Base-by-base conservation (phyloP, 2,797 vertebrate species). In the Sebastes cheni region DNA sequence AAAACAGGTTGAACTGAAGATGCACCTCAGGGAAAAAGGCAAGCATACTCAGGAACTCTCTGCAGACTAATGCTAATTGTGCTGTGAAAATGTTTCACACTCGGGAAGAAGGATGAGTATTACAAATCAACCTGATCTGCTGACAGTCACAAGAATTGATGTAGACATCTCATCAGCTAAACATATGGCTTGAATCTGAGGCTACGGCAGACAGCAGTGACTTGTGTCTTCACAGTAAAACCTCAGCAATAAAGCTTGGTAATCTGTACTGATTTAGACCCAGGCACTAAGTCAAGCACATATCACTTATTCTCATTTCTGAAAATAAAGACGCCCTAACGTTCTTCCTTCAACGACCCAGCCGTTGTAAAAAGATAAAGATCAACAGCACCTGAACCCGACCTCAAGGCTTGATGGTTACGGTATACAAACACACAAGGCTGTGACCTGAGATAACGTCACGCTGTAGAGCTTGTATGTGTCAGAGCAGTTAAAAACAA, bases 111-210 rank as follows among this genome's bases (percentile, higher is more conserved):
- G 13, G 10, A 64, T 1, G 12, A n/a, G 11, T 34, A 2, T 3
- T 36, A 23, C 5, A 67, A 58, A 66, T 54, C 25, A 52, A 13
- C 46, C 46, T n/a, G 42, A 67, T 67, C 65, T 46, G 74, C 46
- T 61, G 62, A 69, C 84, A 68, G 58, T 67, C 39, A 69, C 20
- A 36, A 55, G 62, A 66, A 56, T 11, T 22, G 36, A 75, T 36
- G 16, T 13, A 60, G 36, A 71, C n/a, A 3, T 46, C 66, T 75
- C 65, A 58, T 66, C 36, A 16, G 50, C 39, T 65, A 8, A 62
- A 54, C 79, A 76, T 55, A 54, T 67, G 67, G 32, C 55, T 77
- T 73, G 13, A 77, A 75, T 71, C 42, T 46, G 42, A 46, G 14
- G 42, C 39, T 30, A 13, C 22, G 50, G 69, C 52, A 65, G 69